Percentiles rank a stretch among this genome's conserved stretches.
These are phyloP conservation scores for Onychomys arenicola DNA, from an alignment of 2,797 vertebrate species.

Conservation along the genomic window DNA sequence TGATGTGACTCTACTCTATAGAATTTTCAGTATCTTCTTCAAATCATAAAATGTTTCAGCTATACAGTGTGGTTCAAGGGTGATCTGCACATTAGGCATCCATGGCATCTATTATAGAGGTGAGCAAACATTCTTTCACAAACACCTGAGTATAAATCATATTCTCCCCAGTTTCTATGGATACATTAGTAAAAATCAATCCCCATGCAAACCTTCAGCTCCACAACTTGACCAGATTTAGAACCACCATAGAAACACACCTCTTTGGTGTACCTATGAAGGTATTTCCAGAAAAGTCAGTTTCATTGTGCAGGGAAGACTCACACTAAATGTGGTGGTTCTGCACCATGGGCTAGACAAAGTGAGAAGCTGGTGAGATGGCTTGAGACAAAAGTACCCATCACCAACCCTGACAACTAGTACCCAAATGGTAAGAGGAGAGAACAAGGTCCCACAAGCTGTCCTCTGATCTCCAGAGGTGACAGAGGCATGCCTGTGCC, in stretches of 20 bases:
- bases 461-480: not conserved
- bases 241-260: not conserved
- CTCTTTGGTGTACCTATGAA: not conserved
- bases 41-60: not conserved
- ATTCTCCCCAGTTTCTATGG: not conserved
- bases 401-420: not conserved
- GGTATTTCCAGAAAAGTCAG: not conserved
- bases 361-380: not conserved
- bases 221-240: not conserved
- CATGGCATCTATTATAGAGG: not conserved
- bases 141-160: not conserved
- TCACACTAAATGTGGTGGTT: not conserved
- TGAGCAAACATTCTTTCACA: not conserved
- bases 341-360: not conserved
- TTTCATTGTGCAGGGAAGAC: not conserved
- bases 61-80: not conserved
- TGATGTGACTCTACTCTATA: not conserved
- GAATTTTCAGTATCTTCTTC: constrained; percentile 6
- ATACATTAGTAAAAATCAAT: not conserved
- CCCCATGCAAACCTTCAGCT: not conserved
- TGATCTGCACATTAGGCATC: not conserved
- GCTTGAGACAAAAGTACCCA: no score
- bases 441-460: not conserved
- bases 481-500: not conserved
- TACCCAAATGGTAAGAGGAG: not conserved